A percentile compares a stretch with the other conserved stretches of the same genome.
Evolutionary conservation across 2,888 invertebrate species (phyloP).

Genomic region (Drosophila mimetica): DNA sequence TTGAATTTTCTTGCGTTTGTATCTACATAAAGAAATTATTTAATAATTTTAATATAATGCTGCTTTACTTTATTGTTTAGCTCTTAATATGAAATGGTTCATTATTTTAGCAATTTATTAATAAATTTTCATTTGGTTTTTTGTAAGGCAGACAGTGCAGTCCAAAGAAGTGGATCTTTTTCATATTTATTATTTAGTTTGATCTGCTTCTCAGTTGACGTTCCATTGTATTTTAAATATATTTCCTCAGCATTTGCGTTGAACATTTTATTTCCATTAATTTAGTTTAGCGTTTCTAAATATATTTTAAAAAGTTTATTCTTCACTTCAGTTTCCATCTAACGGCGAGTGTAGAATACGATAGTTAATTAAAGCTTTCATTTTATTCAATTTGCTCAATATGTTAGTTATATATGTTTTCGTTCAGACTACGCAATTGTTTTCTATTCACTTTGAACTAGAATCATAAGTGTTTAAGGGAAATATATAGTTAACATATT

Average conservation of each 20-base stretch:
- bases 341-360: conserved; percentile 65
- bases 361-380: conserved; percentile 75
- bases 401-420: conserved; percentile 69
- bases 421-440: conserved; percentile 67
- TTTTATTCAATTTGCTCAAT: conserved; percentile 62
- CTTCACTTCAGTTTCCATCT: conserved; percentile 44
- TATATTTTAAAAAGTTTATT: conserved; percentile 47
- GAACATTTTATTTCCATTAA: conserved; percentile 20
- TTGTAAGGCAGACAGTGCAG: conserved; percentile 76
- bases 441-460: conserved; percentile 50
- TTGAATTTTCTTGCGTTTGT: conserved; percentile 51
- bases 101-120: conserved; percentile 33
- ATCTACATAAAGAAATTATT: conserved; percentile 64
- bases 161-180: conserved; percentile 55
- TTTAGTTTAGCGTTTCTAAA: conserved; percentile 50
- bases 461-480: conserved; percentile 50
- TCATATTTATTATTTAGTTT: conserved; percentile 29
- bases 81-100: conserved; percentile 41
- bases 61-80: conserved; percentile 27
- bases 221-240: conserved; percentile 4
- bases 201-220: conserved; percentile 16
- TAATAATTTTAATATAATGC: conserved; percentile 54
- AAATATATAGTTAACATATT: conserved; percentile 62
- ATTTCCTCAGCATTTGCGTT: conserved; percentile 32
- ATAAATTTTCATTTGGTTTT: conserved; percentile 37